Percentiles rank a stretch among this genome's conserved stretches.
phyloP scores from a whole-genome alignment of 2,113 vertebrate genomes.

The Hypanus sabinus region DNA sequence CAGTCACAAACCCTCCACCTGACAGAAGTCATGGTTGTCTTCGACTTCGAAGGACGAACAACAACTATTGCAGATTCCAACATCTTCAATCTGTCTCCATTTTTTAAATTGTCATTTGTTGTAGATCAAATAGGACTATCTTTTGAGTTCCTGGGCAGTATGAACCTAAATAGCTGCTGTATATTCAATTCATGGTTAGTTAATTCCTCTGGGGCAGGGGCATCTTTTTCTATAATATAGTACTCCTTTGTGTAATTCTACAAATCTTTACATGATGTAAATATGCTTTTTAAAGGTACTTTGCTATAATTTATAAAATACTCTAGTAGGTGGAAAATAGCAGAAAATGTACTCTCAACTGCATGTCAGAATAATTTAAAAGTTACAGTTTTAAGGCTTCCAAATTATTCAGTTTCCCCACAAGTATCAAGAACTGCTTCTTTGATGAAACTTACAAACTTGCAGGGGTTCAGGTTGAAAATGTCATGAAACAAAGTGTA shows the following conservation, averaged over 20 bases:
- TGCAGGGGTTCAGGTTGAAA: neutral
- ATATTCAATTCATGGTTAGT: neutral
- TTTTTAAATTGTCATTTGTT: neutral
- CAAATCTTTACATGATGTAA: neutral
- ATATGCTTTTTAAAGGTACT: neutral
- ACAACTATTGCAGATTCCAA: no score
- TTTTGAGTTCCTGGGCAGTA: neutral
- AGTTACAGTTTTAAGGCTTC: neutral
- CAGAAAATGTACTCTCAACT: neutral
- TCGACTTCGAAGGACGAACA: no score
- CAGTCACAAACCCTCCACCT: no score
- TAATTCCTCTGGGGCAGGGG: neutral
- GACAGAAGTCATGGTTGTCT: no score
- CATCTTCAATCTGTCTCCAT: no score
- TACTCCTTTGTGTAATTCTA: neutral
- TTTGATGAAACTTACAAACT: neutral
- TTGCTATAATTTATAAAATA: neutral
- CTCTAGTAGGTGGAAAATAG: neutral
- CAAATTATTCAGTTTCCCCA: neutral
- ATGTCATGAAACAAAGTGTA: neutral
- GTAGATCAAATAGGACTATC: neutral
- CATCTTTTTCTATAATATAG: neutral
- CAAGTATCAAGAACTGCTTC: neutral
- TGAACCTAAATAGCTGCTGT: neutral
- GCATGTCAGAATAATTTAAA: neutral